Evolutionary conservation across 1,140 invertebrate species (phyloP).

Genomic region (Eumaeus atala): DNA sequence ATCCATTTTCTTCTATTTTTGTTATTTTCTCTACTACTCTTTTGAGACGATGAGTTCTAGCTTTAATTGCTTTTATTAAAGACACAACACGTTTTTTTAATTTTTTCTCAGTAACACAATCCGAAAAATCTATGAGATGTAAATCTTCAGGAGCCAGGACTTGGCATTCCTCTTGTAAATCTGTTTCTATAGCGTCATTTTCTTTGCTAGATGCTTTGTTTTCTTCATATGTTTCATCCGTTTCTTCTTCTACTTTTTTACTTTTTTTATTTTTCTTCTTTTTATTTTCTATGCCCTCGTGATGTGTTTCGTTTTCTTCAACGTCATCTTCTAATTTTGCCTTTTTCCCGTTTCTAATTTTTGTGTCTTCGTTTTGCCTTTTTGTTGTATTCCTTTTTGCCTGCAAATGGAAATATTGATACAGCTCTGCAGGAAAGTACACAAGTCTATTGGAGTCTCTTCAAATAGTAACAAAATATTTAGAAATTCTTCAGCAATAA

Average conservation of each 20-base stretch:
- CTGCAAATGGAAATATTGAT: constrained; percentile 15
- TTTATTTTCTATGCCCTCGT: constrained; percentile 15
- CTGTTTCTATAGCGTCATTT: constrained; percentile 52
- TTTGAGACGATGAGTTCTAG: constrained; percentile 32
- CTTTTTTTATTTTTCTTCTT: constrained; percentile 25
- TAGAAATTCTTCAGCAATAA: too few species aligned
- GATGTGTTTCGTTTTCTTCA: constrained; percentile 14
- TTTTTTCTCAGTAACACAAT: constrained; percentile 37
- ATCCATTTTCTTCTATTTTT: constrained; percentile 43
- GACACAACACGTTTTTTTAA: constrained; percentile 43
- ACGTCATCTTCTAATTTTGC: constrained; percentile 10
- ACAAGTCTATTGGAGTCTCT: too few species aligned
- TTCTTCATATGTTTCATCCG: constrained; percentile 15
- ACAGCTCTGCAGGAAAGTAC: too few species aligned
- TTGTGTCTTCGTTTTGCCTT: constrained; percentile 14
- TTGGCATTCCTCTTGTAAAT: constrained; percentile 41
- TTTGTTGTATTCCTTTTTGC: constrained; percentile 5
- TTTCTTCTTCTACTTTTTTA: constrained; percentile 19
- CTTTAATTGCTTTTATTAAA: constrained; percentile 38
- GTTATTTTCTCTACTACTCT: constrained; percentile 42
- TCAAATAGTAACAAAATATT: too few species aligned
- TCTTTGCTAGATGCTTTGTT: constrained; percentile 35
- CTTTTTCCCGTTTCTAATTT: too few species aligned
- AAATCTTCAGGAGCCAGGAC: constrained; percentile 41
- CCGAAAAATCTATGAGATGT: constrained; percentile 42